These are phyloP conservation scores for Dendrolimus pini DNA, from an alignment of 2,888 invertebrate species.

Conservation along the genomic window DNA sequence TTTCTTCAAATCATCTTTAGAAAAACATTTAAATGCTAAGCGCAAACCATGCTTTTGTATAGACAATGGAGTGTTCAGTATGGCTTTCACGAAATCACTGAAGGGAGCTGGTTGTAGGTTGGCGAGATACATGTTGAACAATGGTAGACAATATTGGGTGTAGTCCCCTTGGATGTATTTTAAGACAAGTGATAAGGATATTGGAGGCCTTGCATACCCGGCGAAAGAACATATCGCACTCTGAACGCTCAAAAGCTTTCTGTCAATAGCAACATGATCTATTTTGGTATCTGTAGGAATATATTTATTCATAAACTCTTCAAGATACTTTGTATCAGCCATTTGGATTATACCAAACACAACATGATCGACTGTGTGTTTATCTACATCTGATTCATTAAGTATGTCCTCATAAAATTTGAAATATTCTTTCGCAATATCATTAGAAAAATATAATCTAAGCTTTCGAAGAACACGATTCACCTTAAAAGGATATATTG, in stretches of 20 bases:
- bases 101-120: slow-evolving; percentile 29
- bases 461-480: slow-evolving; percentile 33
- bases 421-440: slow-evolving; percentile 21
- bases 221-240: slow-evolving; percentile 37
- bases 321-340: slow-evolving; percentile 23
- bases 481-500: slow-evolving; percentile 12
- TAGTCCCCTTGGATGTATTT: slow-evolving; percentile 44
- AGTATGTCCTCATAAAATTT: slow-evolving; percentile 11
- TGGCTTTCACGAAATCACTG: slow-evolving; percentile 28
- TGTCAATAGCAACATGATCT: slow-evolving; percentile 23
- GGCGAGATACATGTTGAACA: slow-evolving; percentile 33
- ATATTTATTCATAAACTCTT: slow-evolving; percentile 31
- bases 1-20: slow-evolving; percentile 25
- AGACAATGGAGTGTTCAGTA: slow-evolving; percentile 37
- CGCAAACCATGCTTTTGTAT: slow-evolving; percentile 45
- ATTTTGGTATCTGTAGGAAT: slow-evolving; percentile 32
- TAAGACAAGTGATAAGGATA: slow-evolving; percentile 27
- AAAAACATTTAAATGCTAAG: slow-evolving; percentile 38
- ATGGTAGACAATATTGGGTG: slow-evolving; percentile 31
- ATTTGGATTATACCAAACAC: slow-evolving; percentile 36
- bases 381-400: slow-evolving; percentile 3
- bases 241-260: slow-evolving; percentile 27
- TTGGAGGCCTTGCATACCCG: slow-evolving; percentile 35
- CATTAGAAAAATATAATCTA: slow-evolving; percentile 38
- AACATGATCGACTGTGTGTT: slow-evolving; percentile 12